phyloP scores from a whole-genome alignment of 2,797 vertebrate species.

The Spheniscus humboldti region DNA sequence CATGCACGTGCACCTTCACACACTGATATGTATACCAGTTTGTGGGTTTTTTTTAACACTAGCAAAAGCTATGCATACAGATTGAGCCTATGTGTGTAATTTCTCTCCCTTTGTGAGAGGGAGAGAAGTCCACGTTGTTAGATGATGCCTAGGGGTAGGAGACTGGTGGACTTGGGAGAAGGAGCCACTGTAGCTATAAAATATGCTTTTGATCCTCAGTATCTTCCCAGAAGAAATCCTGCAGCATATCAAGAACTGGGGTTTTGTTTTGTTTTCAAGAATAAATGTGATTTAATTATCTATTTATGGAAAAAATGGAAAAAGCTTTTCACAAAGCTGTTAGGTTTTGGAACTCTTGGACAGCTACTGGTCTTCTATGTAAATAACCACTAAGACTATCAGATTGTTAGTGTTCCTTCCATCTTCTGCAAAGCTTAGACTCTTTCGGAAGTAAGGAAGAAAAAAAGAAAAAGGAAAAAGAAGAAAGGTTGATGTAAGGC shows the following conservation, averaged over 20 bases:
- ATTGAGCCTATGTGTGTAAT: neutral
- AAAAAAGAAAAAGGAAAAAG: neutral
- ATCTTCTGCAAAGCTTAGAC: neutral
- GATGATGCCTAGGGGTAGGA: neutral
- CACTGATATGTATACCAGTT: rapidly evolving
- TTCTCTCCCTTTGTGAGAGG: neutral
- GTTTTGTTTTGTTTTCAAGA: neutral
- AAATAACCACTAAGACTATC: neutral
- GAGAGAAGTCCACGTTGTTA: neutral
- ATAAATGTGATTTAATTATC: neutral
- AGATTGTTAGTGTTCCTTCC: neutral
- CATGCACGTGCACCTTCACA: neutral
- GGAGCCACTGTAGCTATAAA: neutral
- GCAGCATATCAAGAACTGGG: neutral
- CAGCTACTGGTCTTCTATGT: neutral
- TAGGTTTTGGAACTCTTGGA: neutral
- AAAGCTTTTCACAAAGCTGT: neutral
- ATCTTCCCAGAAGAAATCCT: neutral
- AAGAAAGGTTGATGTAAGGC: neutral
- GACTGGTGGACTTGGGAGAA: neutral
- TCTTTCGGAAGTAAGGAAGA: neutral
- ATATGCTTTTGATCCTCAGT: neutral
- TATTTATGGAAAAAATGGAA: neutral
- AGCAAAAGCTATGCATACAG: neutral
- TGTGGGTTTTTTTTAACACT: neutral